Evolutionary conservation across 2,113 vertebrate genomes (phyloP).

Genomic region (Sturnira hondurensis): DNA sequence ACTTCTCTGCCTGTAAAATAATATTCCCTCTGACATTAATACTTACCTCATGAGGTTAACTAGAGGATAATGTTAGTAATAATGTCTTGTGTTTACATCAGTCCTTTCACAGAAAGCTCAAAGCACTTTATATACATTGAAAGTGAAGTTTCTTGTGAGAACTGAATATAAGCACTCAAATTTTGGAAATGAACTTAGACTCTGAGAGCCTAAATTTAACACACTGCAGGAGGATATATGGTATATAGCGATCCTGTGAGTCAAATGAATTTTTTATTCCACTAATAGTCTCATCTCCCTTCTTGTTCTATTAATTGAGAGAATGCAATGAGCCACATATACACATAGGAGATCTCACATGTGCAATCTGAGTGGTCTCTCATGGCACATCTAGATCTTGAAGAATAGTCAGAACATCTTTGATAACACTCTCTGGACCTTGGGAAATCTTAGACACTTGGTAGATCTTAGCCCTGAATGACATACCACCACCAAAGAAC

Average conservation of each 20-base stretch:
- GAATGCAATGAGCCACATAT: neutral
- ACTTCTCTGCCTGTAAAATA: conserved; percentile 58
- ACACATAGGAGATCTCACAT: neutral
- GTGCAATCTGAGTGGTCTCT: neutral
- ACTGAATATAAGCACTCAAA: neutral
- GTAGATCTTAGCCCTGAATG: neutral
- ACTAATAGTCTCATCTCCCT: neutral
- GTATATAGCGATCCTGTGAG: neutral
- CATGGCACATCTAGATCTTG: neutral
- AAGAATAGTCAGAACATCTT: neutral
- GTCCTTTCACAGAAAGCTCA: conserved; percentile 38
- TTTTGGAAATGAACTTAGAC: neutral
- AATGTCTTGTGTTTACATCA: conserved; percentile 50
- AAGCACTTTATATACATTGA: conserved; percentile 26
- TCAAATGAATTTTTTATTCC: neutral
- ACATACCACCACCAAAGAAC: neutral
- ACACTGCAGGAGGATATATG: neutral
- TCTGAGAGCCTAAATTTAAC: neutral
- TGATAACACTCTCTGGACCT: neutral
- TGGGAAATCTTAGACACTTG: neutral
- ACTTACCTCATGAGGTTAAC: conserved; percentile 67
- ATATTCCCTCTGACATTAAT: conserved; percentile 68
- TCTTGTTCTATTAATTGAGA: conserved; percentile 8
- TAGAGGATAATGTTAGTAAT: conserved; percentile 46
- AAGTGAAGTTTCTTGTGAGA: conserved; percentile 30